These are phyloP conservation scores for Drosophila nikananu DNA, from an alignment of 1,140 invertebrate genomes.

Conservation along the genomic window DNA sequence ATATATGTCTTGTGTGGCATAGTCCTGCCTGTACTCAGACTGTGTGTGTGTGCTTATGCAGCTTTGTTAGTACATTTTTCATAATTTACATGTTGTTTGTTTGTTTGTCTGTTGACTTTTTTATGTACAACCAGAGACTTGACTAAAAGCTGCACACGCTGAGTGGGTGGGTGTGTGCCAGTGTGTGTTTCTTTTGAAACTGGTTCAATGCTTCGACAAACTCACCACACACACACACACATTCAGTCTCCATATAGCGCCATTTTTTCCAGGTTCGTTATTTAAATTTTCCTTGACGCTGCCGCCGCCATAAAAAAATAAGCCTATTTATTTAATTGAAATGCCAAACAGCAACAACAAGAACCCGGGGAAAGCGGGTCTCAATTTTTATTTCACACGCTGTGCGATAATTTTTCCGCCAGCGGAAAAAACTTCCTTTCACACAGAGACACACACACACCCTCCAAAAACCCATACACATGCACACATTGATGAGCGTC, in stretches of 20 bases:
- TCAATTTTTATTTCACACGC: constrained; percentile 56
- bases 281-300: constrained; percentile 72
- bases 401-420: constrained; percentile 68
- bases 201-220: constrained; percentile 64
- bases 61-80: constrained; percentile 83
- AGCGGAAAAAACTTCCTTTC: constrained; percentile 43
- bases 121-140: constrained; percentile 78
- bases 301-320: constrained; percentile 63
- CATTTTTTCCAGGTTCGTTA: constrained; percentile 56
- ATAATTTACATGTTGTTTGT: constrained; percentile 80
- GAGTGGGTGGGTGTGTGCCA: constrained; percentile 6
- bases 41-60: constrained; percentile 43
- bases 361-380: background rate
- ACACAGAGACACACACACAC: constrained; percentile 9
- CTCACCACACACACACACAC: constrained; percentile 37
- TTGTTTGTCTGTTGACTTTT: constrained; percentile 81
- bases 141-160: constrained; percentile 70
- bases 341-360: constrained; percentile 58
- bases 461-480: background rate
- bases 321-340: constrained; percentile 84
- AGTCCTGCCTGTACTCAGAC: constrained; percentile 6
- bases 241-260: constrained; percentile 13
- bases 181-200: constrained; percentile 56
- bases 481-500: constrained; percentile 48
- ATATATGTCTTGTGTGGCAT: constrained; percentile 1